Base-by-base conservation (phyloP, 2,888 invertebrate genomes). In the Caenorhabditis sp. region DNA sequence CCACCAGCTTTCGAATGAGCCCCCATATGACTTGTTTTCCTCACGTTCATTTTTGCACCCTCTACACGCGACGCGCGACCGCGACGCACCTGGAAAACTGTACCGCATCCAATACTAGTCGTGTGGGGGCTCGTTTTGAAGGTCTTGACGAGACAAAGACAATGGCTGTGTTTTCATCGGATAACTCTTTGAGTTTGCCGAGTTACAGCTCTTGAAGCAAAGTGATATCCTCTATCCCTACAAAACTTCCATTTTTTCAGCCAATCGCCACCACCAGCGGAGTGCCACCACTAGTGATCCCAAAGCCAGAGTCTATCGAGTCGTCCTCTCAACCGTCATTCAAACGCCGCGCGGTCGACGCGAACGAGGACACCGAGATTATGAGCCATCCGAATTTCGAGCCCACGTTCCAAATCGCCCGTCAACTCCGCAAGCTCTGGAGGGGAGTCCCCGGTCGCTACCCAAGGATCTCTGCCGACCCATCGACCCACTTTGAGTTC, bases 401-500 rank as follows among this genome's bases (percentile, higher is more conserved):
- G 10, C 54, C 77, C 1, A 77, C 77, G 5, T 77, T 77, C 22
- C 51, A 77, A 44, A 51, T 77, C 19, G 77, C 77, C 19, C 31
- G 41, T 6, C 61, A 70, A 35, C 56, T 77, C 7, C 31, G 70
- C 14, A 77, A 77, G 26, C 35, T 77, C 22, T 77, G 77, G 77
- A 77, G 56, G 12, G 63, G 51, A 41, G 63, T 28, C 19, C 77
- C 77, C 26, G 54, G n/a, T 0, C 24, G 77, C 0, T 77, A 77
- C 22, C 70, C 77, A 24, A 49, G 77, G 35, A 38, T 28, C 2
- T 6, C 10, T 6, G 14, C 10, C 3, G 10, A 16, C 22, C 26
- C 63, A 24, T 61, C 69, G 8, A 14, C 31, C 22, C 70, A 77
- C 44, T 77, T 69, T 24, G 77, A 77, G n/a, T 77, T 77, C 44